Conservation (phyloP, 2,888 invertebrate genomes). For the Aplocera efformata region DNA sequence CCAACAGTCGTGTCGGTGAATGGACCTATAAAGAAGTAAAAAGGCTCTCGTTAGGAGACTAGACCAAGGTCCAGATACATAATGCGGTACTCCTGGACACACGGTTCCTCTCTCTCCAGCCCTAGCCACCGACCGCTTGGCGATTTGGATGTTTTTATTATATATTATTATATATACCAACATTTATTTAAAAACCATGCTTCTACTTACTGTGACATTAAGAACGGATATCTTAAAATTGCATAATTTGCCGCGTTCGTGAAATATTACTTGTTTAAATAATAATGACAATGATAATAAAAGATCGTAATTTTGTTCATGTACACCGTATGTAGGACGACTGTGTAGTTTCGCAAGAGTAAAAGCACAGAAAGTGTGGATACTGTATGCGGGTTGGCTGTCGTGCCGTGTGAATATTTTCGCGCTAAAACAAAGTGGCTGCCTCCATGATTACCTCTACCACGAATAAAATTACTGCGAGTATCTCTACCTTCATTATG, state of each 20-base stretch:
- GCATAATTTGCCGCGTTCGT: not conserved
- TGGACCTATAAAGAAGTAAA: too few relatives aligned
- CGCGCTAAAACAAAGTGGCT: conserved; percentile 7
- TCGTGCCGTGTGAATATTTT: conserved; percentile 17
- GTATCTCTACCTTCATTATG: too few relatives aligned
- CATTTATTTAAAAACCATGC: too few relatives aligned
- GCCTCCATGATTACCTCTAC: conserved; percentile 6
- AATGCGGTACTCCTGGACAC: too few relatives aligned
- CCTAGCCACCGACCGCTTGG: too few relatives aligned
- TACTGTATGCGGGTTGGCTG: conserved; percentile 4
- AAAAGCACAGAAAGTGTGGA: conserved; percentile 39
- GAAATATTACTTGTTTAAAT: not conserved
- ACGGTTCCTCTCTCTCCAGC: too few relatives aligned
- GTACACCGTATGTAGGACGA: conserved; percentile 43
- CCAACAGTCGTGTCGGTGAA: too few relatives aligned
- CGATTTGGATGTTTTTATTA: too few relatives aligned
- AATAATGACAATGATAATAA: conserved; percentile 10
- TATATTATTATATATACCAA: too few relatives aligned
- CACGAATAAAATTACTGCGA: not conserved
- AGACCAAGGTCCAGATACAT: too few relatives aligned
- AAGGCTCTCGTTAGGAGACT: too few relatives aligned
- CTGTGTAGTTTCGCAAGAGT: conserved; percentile 41
- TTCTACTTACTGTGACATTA: not conserved
- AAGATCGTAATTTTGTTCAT: conserved; percentile 22
- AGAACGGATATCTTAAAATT: not conserved